Evolutionary conservation across 2,888 invertebrate species (phyloP).

Genomic region (Leptura quadrifasciata): DNA sequence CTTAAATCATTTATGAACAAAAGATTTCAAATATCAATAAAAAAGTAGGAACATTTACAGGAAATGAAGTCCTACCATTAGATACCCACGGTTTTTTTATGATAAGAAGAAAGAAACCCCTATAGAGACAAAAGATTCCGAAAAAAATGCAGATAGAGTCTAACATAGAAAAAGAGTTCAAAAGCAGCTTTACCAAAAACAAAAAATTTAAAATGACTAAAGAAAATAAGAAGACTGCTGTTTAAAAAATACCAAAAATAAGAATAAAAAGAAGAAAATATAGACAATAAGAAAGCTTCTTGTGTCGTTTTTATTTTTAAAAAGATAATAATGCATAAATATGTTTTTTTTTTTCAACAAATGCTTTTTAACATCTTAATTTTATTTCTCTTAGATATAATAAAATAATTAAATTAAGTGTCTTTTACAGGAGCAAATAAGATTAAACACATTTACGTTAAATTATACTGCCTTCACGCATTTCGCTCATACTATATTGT

Average conservation of each 20-base stretch:
- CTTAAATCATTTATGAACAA: neutral
- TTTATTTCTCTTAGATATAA: neutral
- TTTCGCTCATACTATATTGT: too few species aligned
- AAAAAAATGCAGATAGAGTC: slow-evolving; percentile 3
- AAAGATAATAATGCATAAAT: too few species aligned
- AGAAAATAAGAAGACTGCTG: too few species aligned
- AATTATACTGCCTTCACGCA: too few species aligned
- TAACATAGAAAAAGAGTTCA: slow-evolving; percentile 2
- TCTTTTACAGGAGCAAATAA: neutral
- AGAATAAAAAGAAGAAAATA: slow-evolving; percentile 9
- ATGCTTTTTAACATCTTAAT: neutral
- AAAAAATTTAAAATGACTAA: slow-evolving; percentile 5
- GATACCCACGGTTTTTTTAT: neutral
- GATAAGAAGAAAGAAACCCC: neutral
- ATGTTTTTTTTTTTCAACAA: neutral
- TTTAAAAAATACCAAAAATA: slow-evolving; percentile 9
- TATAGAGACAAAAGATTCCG: slow-evolving; percentile 1
- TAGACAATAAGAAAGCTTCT: slow-evolving; percentile 8
- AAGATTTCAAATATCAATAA: neutral
- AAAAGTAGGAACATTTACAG: too few species aligned
- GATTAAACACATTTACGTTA: too few species aligned
- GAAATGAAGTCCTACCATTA: slow-evolving; percentile 9
- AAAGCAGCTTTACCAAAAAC: slow-evolving; percentile 12
- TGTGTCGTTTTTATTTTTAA: neutral
- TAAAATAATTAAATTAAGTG: neutral